Percentiles rank a stretch among this genome's conserved stretches.
Conservation (phyloP, 2,797 vertebrate species). For the Microctenopoma stevenorrisi region DNA sequence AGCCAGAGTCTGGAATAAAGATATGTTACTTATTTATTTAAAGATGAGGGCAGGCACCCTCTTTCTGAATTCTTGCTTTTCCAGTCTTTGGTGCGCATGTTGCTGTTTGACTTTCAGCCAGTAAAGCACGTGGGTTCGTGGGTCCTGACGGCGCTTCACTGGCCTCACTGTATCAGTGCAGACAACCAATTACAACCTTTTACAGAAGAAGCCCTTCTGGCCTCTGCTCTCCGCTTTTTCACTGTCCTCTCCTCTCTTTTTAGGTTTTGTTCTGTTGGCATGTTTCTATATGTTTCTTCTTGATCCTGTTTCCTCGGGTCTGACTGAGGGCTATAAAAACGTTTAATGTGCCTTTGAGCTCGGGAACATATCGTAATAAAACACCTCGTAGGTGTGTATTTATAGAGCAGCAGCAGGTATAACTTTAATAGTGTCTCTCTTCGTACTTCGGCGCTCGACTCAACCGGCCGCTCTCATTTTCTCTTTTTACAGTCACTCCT, state of each 20-base stretch:
- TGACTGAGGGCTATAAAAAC: slow-evolving; percentile 5
- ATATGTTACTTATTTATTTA: background rate
- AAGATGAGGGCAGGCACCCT: background rate
- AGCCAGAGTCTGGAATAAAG: slow-evolving; percentile 8
- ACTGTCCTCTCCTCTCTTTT: background rate
- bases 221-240: slow-evolving; percentile 20
- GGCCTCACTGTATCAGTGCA: slow-evolving; percentile 55
- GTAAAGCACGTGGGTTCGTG: slow-evolving; percentile 22
- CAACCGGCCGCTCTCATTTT: slow-evolving; percentile 8
- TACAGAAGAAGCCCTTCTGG: slow-evolving; percentile 46
- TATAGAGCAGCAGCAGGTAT: slow-evolving; percentile 29
- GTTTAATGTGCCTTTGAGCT: slow-evolving; percentile 9
- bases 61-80: background rate
- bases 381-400: slow-evolving; percentile 36
- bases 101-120: slow-evolving; percentile 22
- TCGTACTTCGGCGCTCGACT: slow-evolving; percentile 16
- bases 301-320: background rate
- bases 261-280: slow-evolving; percentile 6
- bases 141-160: slow-evolving; percentile 45
- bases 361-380: slow-evolving; percentile 25
- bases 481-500: slow-evolving; percentile 27
- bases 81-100: background rate
- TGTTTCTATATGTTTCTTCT: slow-evolving; percentile 2
- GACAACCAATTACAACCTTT: slow-evolving; percentile 72
- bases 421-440: slow-evolving; percentile 37